phyloP scores from a whole-genome alignment of 2,888 invertebrate genomes.

The Cyclophora punctaria region DNA sequence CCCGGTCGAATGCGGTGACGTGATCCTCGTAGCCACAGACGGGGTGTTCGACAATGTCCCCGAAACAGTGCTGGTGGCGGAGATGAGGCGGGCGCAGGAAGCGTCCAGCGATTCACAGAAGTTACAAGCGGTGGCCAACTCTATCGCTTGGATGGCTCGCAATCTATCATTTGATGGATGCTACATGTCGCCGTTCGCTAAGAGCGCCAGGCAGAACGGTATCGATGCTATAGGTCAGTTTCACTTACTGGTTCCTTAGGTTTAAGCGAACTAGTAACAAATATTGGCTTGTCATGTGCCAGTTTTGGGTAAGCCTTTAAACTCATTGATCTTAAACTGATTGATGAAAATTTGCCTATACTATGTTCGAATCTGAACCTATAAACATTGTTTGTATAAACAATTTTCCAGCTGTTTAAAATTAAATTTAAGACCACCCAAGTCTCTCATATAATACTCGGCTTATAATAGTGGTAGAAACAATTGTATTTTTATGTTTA shows the following conservation, averaged over 20 bases:
- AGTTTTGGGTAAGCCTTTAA: too few species aligned
- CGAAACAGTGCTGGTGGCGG: conserved; percentile 89
- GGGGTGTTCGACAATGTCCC: conserved; percentile 99
- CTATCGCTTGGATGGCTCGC: conserved; percentile 96
- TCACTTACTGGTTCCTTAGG: neutral
- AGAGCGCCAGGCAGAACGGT: conserved; percentile 93
- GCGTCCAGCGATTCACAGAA: conserved; percentile 77
- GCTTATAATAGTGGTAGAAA: too few species aligned
- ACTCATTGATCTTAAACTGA: too few species aligned
- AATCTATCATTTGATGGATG: conserved; percentile 95
- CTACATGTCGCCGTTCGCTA: conserved; percentile 96
- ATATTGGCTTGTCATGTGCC: too few species aligned
- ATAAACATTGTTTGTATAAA: too few species aligned
- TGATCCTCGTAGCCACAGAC: conserved; percentile 96
- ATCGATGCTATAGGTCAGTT: conserved; percentile 89
- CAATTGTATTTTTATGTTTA: too few species aligned
- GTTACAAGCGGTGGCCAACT: conserved; percentile 93
- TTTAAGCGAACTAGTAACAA: too few species aligned
- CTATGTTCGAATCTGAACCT: too few species aligned
- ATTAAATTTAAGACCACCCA: too few species aligned
- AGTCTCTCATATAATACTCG: too few species aligned
- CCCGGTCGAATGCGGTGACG: conserved; percentile 93
- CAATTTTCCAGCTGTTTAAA: too few species aligned
- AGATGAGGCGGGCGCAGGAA: conserved; percentile 80
- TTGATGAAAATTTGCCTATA: too few species aligned